Conservation (phyloP, 2,888 invertebrate genomes). For the Rhamphomyia laevipes region DNA sequence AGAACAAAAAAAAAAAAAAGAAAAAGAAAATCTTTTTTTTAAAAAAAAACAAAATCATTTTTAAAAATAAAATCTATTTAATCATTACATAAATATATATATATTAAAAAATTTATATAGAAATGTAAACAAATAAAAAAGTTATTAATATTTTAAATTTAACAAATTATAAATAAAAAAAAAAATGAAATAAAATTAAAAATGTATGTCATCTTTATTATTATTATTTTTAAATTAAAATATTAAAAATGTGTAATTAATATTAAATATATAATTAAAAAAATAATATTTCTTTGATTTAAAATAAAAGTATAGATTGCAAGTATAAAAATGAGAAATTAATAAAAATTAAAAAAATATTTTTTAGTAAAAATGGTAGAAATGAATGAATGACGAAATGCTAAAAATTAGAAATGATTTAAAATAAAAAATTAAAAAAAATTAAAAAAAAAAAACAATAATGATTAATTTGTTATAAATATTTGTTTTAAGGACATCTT, state of each 20-base stretch:
- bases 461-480: too few relatives aligned
- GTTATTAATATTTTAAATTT: neutral
- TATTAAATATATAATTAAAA: neutral
- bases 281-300: neutral
- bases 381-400: neutral
- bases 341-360: too few relatives aligned
- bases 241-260: neutral
- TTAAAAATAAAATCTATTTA: too few relatives aligned
- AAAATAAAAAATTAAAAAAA: conserved; percentile 1
- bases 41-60: too few relatives aligned
- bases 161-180: neutral
- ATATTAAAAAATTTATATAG: conserved; percentile 1
- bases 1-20: neutral
- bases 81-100: neutral
- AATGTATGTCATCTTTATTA: neutral
- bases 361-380: neutral
- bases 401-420: neutral
- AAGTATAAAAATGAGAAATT: too few relatives aligned
- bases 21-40: neutral
- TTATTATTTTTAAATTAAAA: neutral
- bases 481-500: too few relatives aligned
- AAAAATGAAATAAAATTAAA: neutral
- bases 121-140: neutral
- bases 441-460: too few relatives aligned
- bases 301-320: too few relatives aligned